Conservation (phyloP, 2,888 invertebrate genomes). For the Brachypterus glaber region DNA sequence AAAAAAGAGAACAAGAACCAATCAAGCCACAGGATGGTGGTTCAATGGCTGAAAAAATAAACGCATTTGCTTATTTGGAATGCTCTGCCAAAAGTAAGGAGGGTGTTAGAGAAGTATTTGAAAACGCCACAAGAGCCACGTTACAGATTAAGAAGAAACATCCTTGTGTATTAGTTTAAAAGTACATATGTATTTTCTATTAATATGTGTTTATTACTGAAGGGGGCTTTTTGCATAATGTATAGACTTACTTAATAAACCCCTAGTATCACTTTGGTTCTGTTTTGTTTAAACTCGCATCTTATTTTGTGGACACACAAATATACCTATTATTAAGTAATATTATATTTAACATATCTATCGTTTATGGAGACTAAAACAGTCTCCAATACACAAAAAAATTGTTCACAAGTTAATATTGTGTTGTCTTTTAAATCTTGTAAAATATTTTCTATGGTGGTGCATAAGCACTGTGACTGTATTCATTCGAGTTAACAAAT, state of each 20-base stretch:
- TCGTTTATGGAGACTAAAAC: conserved; percentile 12
- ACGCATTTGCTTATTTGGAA: conserved; percentile 96
- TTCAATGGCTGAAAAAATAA: conserved; percentile 97
- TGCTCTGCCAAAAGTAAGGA: conserved; percentile 99
- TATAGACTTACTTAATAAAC: conserved; percentile 30
- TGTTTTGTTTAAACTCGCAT: conserved; percentile 25
- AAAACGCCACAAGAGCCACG: conserved; percentile 96
- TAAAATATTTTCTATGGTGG: conserved; percentile 1
- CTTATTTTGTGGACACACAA: conserved; percentile 19
- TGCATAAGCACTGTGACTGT: neutral
- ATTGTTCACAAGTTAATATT: neutral
- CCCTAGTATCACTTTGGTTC: conserved; percentile 27
- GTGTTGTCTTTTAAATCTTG: no score
- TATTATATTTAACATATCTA: conserved; percentile 13
- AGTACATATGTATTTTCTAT: conserved; percentile 26
- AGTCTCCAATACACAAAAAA: conserved; percentile 25
- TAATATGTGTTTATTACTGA: conserved; percentile 28
- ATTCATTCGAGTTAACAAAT: no score
- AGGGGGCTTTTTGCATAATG: conserved; percentile 30
- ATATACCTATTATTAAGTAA: no score
- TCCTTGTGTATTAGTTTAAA: conserved; percentile 61
- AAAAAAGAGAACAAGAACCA: conserved; percentile 98
- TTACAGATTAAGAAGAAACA: conserved; percentile 93
- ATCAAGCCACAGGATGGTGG: conserved; percentile 95
- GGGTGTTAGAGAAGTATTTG: conserved; percentile 97